Evolutionary conservation across 2,888 invertebrate genomes (phyloP).

Genomic region (Dryocosmus kuriphilus): DNA sequence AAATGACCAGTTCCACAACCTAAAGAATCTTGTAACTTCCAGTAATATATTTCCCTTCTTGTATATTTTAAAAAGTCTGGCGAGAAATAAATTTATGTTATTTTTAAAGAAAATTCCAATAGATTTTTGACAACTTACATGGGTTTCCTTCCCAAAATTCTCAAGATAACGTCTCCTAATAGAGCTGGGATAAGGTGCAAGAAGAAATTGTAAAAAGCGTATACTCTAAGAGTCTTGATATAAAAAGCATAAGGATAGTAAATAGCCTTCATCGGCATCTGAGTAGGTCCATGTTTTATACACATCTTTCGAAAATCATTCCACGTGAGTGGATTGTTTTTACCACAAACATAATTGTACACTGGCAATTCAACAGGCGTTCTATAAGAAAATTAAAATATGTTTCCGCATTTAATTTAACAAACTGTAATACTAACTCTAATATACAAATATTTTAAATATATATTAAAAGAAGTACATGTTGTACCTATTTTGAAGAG

Average conservation of each 20-base stretch:
- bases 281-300: background rate
- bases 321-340: background rate
- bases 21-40: slow-evolving; percentile 85
- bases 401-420: background rate
- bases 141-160: slow-evolving; percentile 9
- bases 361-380: background rate
- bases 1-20: slow-evolving; percentile 88
- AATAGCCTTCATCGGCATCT: background rate
- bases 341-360: background rate
- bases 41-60: slow-evolving; percentile 81
- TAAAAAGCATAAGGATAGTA: background rate
- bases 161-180: background rate
- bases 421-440: background rate
- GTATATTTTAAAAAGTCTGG: slow-evolving; percentile 82
- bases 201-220: background rate
- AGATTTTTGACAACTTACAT: background rate
- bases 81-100: background rate
- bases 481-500: background rate
- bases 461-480: background rate
- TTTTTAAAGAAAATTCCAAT: background rate
- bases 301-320: background rate
- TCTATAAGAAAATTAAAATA: background rate
- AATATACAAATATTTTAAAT: background rate
- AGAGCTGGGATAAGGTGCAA: background rate
- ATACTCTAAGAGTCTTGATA: background rate